Evolutionary conservation across 2,113 vertebrate genomes (phyloP), one percentile per base, ranked within the genome.

Genomic region (Grammomys dolichurus): DNA sequence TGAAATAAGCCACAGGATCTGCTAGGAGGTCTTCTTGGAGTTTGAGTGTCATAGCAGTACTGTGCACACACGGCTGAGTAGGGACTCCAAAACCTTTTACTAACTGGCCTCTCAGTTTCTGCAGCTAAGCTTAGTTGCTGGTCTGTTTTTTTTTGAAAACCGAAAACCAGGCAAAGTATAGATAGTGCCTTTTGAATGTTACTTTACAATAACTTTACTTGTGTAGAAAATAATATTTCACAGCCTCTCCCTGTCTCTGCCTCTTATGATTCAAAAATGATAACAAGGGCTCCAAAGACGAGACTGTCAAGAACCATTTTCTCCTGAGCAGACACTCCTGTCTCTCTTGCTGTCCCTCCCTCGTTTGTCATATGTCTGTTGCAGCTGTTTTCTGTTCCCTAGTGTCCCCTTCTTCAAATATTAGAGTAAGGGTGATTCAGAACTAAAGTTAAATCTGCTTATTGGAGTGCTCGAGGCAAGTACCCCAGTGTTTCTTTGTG

Each of bases 391-490:
- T 87, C 94, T 78, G 77, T 75, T 92, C 76, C 36, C 58, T 72
- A 60, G 40, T 93, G 60, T 69, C 63, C 73, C 91, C 31, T 72
- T 20, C 28, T 69, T 56, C 11, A 97, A 93, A 85, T 91, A 93
- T 84, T 24, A 87, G 95, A 78, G 40, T 46, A 11, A 93, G 60
- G 84, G 80, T 90, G 36, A 75, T 88, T 90, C 75, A 60, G 93
- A 86, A n/a, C 81, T 75, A 36, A 90, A 89, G 54, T 92, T 96
- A 70, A 94, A 63, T 36, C 3, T 43, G 89, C 63, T 91, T 78
- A 5, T 31, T 46, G 88, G 89, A 76, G 51, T 76, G 19, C 36
- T 81, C 3, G 3, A 75, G 94, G 31, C 85, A 13, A 58, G 12
- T 91, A 70, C 73, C 58, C 80, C 70, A 76, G 58, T 40, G 1